phyloP scores from a whole-genome alignment of 2,888 invertebrate genomes.

The Athrips mouffetella region DNA sequence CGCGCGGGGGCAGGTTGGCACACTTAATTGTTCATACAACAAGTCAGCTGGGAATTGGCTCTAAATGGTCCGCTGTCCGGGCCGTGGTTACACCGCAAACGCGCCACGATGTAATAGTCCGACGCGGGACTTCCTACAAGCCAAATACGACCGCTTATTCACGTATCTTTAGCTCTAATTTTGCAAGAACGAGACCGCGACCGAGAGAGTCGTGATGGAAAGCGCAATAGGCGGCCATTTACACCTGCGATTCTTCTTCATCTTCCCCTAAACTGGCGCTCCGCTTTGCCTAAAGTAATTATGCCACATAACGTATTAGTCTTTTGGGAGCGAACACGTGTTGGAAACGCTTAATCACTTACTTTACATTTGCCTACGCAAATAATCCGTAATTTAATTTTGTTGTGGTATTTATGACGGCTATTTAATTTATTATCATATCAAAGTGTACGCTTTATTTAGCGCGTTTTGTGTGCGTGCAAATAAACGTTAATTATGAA shows the following conservation, averaged over 20 bases:
- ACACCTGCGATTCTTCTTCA: conserved; percentile 77
- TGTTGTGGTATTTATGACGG: conserved; percentile 67
- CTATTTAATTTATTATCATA: conserved; percentile 75
- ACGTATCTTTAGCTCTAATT: conserved; percentile 45
- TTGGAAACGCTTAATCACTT: conserved; percentile 75
- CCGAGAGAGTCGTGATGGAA: conserved; percentile 53
- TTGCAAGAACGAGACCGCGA: conserved; percentile 23
- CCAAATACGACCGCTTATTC: conserved; percentile 54
- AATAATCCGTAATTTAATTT: conserved; percentile 75
- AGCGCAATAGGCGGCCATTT: conserved; percentile 69
- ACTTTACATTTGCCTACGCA: conserved; percentile 73
- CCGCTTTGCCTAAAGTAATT: conserved; percentile 73
- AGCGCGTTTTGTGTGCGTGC: conserved; percentile 60
- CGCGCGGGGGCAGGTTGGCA: conserved; percentile 59
- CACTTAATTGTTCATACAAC: conserved; percentile 76
- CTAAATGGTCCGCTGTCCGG: conserved; percentile 68
- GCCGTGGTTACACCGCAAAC: conserved; percentile 62
- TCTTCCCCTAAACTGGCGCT: conserved; percentile 70
- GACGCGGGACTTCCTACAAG: conserved; percentile 36
- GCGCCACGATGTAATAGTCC: conserved; percentile 50
- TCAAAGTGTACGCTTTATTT: conserved; percentile 69
- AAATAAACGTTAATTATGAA: conserved; percentile 65
- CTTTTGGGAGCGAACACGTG: conserved; percentile 73
- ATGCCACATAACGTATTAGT: conserved; percentile 74
- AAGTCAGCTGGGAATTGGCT: conserved; percentile 72